A percentile compares a stretch with the other conserved stretches of the same genome.
These are phyloP conservation scores for Bolinopsis microptera DNA, from an alignment of 37 sponge, comb jelly and placozoan species.

Conservation along the genomic window DNA sequence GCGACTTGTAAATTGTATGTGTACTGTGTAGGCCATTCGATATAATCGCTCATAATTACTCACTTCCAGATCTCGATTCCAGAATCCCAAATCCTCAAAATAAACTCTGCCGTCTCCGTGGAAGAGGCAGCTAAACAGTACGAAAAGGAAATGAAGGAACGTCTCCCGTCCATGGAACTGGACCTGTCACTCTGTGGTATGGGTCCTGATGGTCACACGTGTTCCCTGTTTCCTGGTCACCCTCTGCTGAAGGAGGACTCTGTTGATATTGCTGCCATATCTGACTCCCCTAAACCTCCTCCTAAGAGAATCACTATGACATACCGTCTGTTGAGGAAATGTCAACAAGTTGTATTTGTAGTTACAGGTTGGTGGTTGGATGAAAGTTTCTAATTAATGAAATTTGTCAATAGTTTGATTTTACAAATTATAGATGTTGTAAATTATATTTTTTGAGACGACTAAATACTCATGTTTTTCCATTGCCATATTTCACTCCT, in stretches of 20 bases:
- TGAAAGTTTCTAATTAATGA: not conserved
- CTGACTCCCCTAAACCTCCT: constrained; percentile 96
- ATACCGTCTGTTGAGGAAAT: constrained; percentile 86
- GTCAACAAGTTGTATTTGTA: constrained; percentile 75
- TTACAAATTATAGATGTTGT: not conserved
- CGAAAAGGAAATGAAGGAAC: constrained; percentile 71
- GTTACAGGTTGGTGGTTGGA: constrained; percentile 72
- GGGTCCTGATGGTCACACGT: constrained; percentile 99
- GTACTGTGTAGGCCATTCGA: too few relatives aligned
- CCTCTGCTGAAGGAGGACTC: constrained; percentile 76
- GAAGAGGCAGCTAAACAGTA: constrained; percentile 89
- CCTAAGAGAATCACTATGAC: constrained; percentile 93
- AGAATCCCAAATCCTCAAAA: constrained; percentile 71
- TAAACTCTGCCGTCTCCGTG: constrained; percentile 76
- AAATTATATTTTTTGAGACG: not conserved
- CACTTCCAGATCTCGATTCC: not conserved
- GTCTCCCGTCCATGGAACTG: constrained; percentile 67
- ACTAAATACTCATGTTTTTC: too few relatives aligned
- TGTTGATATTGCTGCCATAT: constrained; percentile 77
- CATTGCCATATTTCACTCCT: too few relatives aligned
- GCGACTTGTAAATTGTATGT: too few relatives aligned
- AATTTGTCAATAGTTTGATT: not conserved
- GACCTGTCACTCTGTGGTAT: constrained; percentile 93
- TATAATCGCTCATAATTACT: too few relatives aligned
- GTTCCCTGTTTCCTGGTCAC: constrained; percentile 95